phyloP scores from a whole-genome alignment of 2,797 vertebrate genomes.

The Smutsia temminckii region DNA sequence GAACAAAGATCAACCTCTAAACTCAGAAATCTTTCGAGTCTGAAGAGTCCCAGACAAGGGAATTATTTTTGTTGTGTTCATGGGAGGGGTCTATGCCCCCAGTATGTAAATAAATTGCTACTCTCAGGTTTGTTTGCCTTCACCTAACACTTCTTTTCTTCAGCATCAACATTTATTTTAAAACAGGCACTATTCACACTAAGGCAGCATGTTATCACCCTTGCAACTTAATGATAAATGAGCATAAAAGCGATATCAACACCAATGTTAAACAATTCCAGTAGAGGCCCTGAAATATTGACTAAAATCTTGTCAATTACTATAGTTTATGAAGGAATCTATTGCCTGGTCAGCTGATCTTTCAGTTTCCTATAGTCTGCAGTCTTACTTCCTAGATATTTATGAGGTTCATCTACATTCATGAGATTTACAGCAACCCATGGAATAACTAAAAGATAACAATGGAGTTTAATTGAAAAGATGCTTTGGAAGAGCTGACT shows the following conservation, averaged over 20 bases:
- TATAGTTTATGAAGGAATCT: conserved; percentile 14
- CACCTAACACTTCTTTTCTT: conserved; percentile 62
- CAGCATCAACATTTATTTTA: conserved; percentile 74
- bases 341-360: neutral
- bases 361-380: neutral
- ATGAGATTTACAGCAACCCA: conserved; percentile 47
- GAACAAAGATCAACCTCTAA: neutral
- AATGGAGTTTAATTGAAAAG: conserved; percentile 29
- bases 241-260: conserved; percentile 66
- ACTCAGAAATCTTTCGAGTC: neutral
- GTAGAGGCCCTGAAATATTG: conserved; percentile 2
- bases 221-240: conserved; percentile 69
- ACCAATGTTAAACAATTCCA: conserved; percentile 36
- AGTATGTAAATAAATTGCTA: conserved; percentile 41
- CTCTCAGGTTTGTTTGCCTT: conserved; percentile 51
- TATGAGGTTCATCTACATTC: conserved; percentile 45
- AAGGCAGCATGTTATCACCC: conserved; percentile 65
- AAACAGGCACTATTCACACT: conserved; percentile 70
- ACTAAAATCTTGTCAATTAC: conserved; percentile 33
- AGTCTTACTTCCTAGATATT: conserved; percentile 17
- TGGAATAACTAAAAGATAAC: neutral
- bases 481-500: neutral
- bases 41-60: neutral
- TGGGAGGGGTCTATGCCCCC: neutral
- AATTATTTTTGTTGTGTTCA: neutral